These are phyloP conservation scores for Linepithema humile DNA, from an alignment of 1,140 invertebrate species.

Conservation along the genomic window DNA sequence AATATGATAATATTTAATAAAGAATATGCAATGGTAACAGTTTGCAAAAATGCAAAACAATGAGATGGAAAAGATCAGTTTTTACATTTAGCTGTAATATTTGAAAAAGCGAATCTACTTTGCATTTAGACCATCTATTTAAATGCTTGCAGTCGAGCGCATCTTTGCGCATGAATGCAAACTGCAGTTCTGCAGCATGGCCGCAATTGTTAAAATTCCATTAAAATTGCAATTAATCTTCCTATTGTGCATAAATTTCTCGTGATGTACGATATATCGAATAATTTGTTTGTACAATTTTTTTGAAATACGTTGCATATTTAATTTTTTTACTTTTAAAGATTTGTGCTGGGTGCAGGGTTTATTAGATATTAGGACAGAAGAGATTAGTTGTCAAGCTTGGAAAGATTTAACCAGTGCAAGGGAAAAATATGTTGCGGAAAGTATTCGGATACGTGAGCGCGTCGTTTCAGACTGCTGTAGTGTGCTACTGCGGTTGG, in stretches of 20 bases:
- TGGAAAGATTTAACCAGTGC: conserved; percentile 39
- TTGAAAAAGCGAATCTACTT: background rate
- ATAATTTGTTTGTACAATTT: background rate
- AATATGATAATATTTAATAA: background rate
- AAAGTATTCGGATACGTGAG: conserved; percentile 43
- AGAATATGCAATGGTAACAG: background rate
- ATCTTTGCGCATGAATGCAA: conserved; percentile 15
- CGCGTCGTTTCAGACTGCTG: conserved; percentile 29
- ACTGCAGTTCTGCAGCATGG: background rate
- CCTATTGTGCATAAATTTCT: conserved; percentile 7
- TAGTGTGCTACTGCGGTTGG: conserved; percentile 35
- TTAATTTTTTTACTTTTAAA: background rate
- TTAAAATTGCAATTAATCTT: conserved; percentile 43
- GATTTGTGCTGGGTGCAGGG: background rate
- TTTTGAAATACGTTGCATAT: conserved; percentile 16
- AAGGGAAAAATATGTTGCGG: conserved; percentile 34
- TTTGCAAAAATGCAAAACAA: background rate
- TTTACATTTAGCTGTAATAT: conserved; percentile 5
- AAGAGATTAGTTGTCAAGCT: conserved; percentile 24
- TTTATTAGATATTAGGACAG: background rate
- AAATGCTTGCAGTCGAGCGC: background rate
- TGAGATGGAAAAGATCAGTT: background rate
- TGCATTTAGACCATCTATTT: background rate
- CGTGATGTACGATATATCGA: background rate
- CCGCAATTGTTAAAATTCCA: conserved; percentile 8